These are phyloP conservation scores for Picus viridis DNA, from an alignment of 2,797 vertebrate species.

Conservation along the genomic window DNA sequence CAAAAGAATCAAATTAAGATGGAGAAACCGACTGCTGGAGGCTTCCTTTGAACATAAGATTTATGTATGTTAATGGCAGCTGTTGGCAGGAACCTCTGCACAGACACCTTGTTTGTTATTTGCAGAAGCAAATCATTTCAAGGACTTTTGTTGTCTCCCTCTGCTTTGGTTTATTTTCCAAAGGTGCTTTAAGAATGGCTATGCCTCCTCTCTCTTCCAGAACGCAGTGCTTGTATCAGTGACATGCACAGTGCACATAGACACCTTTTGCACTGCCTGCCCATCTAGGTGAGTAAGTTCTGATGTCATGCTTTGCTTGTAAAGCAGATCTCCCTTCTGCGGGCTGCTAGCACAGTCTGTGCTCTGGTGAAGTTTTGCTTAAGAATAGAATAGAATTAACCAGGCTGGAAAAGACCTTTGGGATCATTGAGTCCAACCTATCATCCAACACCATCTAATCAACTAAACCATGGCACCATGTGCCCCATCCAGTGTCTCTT, in stretches of 20 bases:
- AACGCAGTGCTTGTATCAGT: fast-evolving
- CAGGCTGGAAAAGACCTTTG: too few species aligned
- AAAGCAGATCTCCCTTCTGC: not conserved
- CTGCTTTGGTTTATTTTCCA: not conserved
- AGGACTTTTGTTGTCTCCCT: not conserved
- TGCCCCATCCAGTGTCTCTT: too few species aligned
- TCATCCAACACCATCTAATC: too few species aligned
- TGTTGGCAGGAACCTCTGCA: constrained; percentile 41
- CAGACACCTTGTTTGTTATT: constrained; percentile 54
- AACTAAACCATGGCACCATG: too few species aligned
- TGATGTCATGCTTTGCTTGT: not conserved
- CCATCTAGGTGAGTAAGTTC: fast-evolving
- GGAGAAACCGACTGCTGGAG: constrained; percentile 58
- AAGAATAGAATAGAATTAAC: not conserved
- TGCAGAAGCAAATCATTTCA: constrained; percentile 21
- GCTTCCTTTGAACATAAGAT: constrained; percentile 59
- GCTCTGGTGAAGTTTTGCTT: not conserved
- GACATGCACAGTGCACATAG: fast-evolving
- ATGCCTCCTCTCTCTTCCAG: not conserved
- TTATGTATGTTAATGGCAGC: constrained; percentile 46
- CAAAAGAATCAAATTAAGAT: constrained; percentile 64
- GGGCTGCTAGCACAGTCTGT: not conserved
- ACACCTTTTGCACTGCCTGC: fast-evolving
- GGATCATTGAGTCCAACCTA: too few species aligned
- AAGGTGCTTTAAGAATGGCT: not conserved